Conservation (phyloP, 2,888 invertebrate species). For the Linyphia triangularis region DNA sequence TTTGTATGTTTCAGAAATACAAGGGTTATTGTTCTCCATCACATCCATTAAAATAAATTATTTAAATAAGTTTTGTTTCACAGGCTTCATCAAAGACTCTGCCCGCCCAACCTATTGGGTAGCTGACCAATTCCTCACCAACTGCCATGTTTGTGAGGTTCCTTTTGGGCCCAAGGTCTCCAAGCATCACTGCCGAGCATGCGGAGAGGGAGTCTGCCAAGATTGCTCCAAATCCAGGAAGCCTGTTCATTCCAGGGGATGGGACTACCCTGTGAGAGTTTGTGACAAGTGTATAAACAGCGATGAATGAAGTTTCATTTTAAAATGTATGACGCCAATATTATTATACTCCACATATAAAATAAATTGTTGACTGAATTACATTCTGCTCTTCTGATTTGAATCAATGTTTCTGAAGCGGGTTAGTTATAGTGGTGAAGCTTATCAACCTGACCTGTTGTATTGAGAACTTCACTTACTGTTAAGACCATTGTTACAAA, state of each 20-base stretch:
- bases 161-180: constrained; percentile 82
- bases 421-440: no score
- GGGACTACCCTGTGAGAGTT: constrained; percentile 82
- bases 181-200: constrained; percentile 86
- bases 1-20: neutral
- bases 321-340: neutral
- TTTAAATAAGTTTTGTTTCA: neutral
- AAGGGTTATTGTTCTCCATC: neutral
- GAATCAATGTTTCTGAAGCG: neutral
- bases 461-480: no score
- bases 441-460: no score
- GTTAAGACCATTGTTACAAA: no score
- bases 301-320: constrained; percentile 8
- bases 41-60: neutral
- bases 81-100: constrained; percentile 86
- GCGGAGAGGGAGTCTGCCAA: constrained; percentile 87
- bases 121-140: constrained; percentile 86
- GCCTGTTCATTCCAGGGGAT: constrained; percentile 81
- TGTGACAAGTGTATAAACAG: constrained; percentile 77
- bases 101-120: constrained; percentile 90
- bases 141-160: constrained; percentile 85
- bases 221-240: constrained; percentile 80
- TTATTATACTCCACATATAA: neutral
- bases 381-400: neutral
- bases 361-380: neutral